phyloP scores from a whole-genome alignment of 2,888 invertebrate species.

The Ichneumon xanthorius region DNA sequence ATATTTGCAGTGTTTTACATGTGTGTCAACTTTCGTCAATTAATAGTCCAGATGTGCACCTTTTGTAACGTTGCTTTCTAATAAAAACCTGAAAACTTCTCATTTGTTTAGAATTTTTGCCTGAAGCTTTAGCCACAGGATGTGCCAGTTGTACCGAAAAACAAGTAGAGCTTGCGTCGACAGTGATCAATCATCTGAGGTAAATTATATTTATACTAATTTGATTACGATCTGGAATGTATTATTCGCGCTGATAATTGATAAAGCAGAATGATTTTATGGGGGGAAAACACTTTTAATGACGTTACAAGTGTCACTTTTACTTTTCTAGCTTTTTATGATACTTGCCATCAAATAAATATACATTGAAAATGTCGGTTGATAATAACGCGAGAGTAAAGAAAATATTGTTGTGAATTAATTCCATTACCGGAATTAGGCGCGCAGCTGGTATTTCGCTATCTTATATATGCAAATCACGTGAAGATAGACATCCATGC shows the following conservation, averaged over 20 bases:
- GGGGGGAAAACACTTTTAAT: background rate
- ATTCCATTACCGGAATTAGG: too few species aligned
- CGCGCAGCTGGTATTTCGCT: too few species aligned
- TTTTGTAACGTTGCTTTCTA: background rate
- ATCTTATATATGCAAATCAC: too few species aligned
- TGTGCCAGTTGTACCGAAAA: conserved; percentile 77
- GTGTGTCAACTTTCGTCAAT: background rate
- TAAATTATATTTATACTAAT: conserved; percentile 45
- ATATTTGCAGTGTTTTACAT: background rate
- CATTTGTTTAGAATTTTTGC: conserved; percentile 72
- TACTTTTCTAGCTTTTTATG: background rate
- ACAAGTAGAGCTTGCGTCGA: conserved; percentile 75
- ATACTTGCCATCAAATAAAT: too few species aligned
- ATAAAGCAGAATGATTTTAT: background rate
- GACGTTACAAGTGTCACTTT: background rate
- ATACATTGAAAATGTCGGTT: too few species aligned
- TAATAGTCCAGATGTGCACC: background rate
- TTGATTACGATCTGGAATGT: conserved; percentile 4
- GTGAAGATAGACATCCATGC: too few species aligned
- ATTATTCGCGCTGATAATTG: background rate
- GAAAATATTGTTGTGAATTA: too few species aligned
- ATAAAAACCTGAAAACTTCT: background rate
- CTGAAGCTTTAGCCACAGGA: conserved; percentile 75
- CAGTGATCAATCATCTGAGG: conserved; percentile 76
- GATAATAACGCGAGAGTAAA: too few species aligned